Evolutionary conservation across 2,113 vertebrate genomes (phyloP), one percentile per base, ranked within the genome.

Genomic region (Nerophis ophidion): DNA sequence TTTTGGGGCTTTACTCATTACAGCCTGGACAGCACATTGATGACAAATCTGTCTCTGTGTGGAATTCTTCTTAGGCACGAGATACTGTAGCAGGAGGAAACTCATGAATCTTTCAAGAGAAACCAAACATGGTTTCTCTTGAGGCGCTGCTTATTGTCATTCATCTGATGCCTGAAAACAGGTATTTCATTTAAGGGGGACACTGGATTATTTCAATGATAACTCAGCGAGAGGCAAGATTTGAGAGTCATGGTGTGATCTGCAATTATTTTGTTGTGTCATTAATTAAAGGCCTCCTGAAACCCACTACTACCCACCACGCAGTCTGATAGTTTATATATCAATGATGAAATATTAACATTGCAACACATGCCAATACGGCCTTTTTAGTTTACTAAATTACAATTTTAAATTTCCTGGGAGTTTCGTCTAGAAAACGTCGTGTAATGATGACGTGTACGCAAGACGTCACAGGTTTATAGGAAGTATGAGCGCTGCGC

Each of bases 1-100:
- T 15, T 52, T 79, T 78, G 76, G 76, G 73, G 61, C 63, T 62
- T 81, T 76, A 80, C 86, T 76, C 72, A 82, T 84, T 82, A 79
- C 75, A 68, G 75, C 81, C 45, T 59, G 51, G 73, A 79, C 76
- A 71, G 78, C 70, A 67, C 76, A 71, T 82, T 66, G 68, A 85
- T 82, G 80, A 85, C 80, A 61, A 83, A 79, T 82, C 79, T 75
- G 68, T 66, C 68, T 74, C 70, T 61, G 65, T 62, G 58, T 59
- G 36, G 52, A 60, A 51, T 62, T 75, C 8, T 66, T 73, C 64
- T 68, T 61, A 33, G 34, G 65, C 15, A 69, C 65, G 63, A 66
- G 48, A 74, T 66, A 60, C 54, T 42, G 36, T 44, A 56, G 65
- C 66, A 66, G 60, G 52, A 40, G 60, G 63, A 36, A 49, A 71